A percentile compares a stretch with the other conserved stretches of the same genome.
Conservation (phyloP, 2,113 vertebrate species). For the Etheostoma spectabile region DNA sequence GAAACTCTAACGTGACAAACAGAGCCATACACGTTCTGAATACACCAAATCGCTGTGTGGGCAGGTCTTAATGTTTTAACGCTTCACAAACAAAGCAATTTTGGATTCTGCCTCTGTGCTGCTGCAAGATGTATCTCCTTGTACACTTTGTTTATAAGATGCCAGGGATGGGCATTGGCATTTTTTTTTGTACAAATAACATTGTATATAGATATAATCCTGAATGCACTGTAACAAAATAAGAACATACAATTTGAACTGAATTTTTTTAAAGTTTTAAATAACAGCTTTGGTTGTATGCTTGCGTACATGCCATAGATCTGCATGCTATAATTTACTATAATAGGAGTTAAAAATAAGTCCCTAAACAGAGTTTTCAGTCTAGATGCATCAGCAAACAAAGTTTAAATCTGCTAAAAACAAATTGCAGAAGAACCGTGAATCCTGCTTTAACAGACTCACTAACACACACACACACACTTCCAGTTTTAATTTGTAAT, state of each 20-base stretch:
- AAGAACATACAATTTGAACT: constrained; percentile 63
- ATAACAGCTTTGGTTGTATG: constrained; percentile 55
- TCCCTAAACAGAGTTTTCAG: constrained; percentile 35
- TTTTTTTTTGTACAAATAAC: constrained; percentile 81
- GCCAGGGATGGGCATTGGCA: constrained; percentile 63
- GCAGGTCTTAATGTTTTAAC: constrained; percentile 40
- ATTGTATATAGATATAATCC: constrained; percentile 82
- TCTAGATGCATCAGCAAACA: constrained; percentile 42
- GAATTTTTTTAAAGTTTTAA: constrained; percentile 57
- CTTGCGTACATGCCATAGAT: constrained; percentile 44
- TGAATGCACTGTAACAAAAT: constrained; percentile 77
- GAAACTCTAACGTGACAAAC: constrained; percentile 53
- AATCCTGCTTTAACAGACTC: constrained; percentile 52
- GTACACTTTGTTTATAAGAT: constrained; percentile 82
- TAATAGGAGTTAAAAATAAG: constrained; percentile 22
- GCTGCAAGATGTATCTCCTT: constrained; percentile 79
- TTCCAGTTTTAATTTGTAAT: constrained; percentile 61
- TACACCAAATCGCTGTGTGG: constrained; percentile 34
- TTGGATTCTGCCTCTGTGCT: constrained; percentile 57
- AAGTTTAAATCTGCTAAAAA: constrained; percentile 42
- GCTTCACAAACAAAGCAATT: constrained; percentile 70
- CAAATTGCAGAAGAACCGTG: constrained; percentile 33
- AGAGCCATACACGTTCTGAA: constrained; percentile 54
- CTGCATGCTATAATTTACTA: constrained; percentile 67
- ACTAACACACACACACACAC: constrained; percentile 1